Percentiles rank a stretch among this genome's conserved stretches.
Evolutionary conservation across 2,888 invertebrate genomes (phyloP).

Genomic region (Eristalinus aeneus): DNA sequence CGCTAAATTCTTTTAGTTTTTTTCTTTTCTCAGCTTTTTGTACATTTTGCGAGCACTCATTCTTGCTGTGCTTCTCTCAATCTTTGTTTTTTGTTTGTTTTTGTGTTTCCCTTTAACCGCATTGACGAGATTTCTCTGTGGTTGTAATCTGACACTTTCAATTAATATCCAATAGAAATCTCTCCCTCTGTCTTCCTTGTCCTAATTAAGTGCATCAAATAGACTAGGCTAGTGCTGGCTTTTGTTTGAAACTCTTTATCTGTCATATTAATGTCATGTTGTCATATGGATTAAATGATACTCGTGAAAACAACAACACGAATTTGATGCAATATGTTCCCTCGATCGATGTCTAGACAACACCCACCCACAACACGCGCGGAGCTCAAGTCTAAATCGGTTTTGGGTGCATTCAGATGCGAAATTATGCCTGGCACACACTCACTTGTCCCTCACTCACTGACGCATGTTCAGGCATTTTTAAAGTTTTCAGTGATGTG

Average conservation of each 20-base stretch:
- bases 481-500: slow-evolving; percentile 9
- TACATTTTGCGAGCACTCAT: background rate
- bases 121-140: slow-evolving; percentile 46
- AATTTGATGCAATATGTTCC: background rate
- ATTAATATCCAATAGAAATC: slow-evolving; percentile 72
- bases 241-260: slow-evolving; percentile 8
- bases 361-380: slow-evolving; percentile 41
- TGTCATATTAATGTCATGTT: slow-evolving; percentile 61
- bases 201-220: slow-evolving; percentile 42
- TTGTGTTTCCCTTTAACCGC: slow-evolving; percentile 32
- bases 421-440: slow-evolving; percentile 2
- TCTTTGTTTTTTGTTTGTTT: background rate
- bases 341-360: slow-evolving; percentile 29
- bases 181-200: background rate
- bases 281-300: slow-evolving; percentile 45
- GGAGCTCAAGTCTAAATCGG: slow-evolving; percentile 40
- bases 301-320: background rate
- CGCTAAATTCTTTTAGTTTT: slow-evolving; percentile 30
- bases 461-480: background rate
- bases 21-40: slow-evolving; percentile 19
- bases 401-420: slow-evolving; percentile 38
- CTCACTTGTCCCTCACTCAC: background rate
- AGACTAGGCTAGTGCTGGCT: background rate
- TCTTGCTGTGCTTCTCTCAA: background rate
- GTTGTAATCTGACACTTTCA: slow-evolving; percentile 71